Evolutionary conservation across 2,113 vertebrate species (phyloP), one percentile per base, ranked within the genome.

Genomic region (Sorex araneus): DNA sequence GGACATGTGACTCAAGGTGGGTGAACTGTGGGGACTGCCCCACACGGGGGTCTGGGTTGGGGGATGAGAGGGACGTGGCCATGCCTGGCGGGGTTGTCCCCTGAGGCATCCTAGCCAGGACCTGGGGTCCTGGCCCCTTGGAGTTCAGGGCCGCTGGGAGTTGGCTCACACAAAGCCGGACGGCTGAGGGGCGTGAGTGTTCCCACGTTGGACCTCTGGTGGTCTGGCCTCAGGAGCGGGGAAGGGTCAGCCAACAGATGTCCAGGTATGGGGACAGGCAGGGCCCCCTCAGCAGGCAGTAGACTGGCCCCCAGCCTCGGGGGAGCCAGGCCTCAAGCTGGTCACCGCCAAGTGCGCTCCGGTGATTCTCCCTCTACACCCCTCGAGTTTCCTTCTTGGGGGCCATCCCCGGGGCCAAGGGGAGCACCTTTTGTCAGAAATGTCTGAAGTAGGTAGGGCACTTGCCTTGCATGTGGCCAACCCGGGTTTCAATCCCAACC

Each of bases 1-100:
- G 98, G 97, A 95, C 98, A 98, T 15, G 96, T 97, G 18, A 76
- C 94, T 88, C 98, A 98, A 98, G 98, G 98, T 98, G 66, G 97
- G 98, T 97, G 71, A 50, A 10, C 27, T 0, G 0, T 60, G 23
- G 47, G 18, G 3, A 11, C 13, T 32, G 5, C 0, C 69, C 69
- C 32, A 7, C 19, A 23, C 19, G 9, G 60, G 67, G 60, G 16
- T 6, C 3, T 5, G 36, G 47, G 11, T 23, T 19, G 21, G 50
- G 27, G 75, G 43, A 6, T 5, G 47, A 16, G 28, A 23, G 23
- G 60, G 79, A 54, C 6, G 9, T 9, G 30, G 75, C 30, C 70
- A 8, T n/a, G 1, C 50, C 70, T 45, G 7, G 2, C 57, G 6
- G 57, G 57, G 1, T 0, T 1, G 81, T 15, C 45, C 40, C 7